A percentile compares a stretch with the other conserved stretches of the same genome.
Evolutionary conservation across 2,113 vertebrate genomes (phyloP).

Genomic region (Aleadryas rufinucha): DNA sequence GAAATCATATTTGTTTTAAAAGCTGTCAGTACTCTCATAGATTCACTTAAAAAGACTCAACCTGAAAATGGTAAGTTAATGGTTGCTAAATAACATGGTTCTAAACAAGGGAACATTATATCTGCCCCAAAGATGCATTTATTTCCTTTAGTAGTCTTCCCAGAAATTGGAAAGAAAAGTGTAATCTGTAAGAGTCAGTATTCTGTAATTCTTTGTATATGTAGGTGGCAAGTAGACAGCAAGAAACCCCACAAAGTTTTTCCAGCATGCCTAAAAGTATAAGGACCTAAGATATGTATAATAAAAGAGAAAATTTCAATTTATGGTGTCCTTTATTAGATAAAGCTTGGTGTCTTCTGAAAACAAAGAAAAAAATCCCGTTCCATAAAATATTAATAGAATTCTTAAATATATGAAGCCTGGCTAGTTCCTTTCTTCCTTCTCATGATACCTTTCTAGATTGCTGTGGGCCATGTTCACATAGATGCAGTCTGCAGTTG

Average conservation of each 20-base stretch:
- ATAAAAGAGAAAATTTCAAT: neutral
- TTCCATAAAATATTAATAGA: neutral
- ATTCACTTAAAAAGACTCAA: conserved; percentile 98
- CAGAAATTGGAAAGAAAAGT: neutral
- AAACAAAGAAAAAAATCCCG: fast-evolving
- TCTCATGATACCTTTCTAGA: neutral
- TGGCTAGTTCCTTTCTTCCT: neutral
- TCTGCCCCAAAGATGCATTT: neutral
- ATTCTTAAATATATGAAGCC: neutral
- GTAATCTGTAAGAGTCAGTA: neutral
- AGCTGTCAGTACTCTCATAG: conserved; percentile 98
- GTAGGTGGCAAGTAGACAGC: neutral
- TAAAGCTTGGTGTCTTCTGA: neutral
- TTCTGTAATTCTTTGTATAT: neutral
- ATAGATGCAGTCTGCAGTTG: neutral
- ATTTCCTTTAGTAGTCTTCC: neutral
- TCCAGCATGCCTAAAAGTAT: neutral
- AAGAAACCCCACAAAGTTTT: neutral
- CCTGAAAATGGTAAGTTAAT: conserved; percentile 93
- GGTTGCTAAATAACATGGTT: neutral
- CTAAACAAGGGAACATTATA: neutral
- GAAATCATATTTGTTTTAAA: conserved; percentile 99
- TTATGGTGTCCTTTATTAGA: neutral
- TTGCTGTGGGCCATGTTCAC: neutral
- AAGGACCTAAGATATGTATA: neutral